phyloP scores from a whole-genome alignment of 2,797 vertebrate species.

The Potorous gilbertii region DNA sequence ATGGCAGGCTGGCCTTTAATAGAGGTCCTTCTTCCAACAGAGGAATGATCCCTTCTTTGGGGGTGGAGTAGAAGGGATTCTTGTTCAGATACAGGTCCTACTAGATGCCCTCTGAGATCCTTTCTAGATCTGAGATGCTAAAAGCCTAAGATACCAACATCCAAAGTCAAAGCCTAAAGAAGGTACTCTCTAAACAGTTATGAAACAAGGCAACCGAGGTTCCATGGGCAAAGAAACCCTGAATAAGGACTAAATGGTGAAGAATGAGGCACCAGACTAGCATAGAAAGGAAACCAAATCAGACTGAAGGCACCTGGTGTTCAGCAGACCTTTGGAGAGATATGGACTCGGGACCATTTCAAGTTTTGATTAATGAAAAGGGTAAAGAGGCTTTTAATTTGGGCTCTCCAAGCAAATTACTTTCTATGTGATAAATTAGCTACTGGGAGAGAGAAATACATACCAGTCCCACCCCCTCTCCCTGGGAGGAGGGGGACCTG shows the following conservation, averaged over 20 bases:
- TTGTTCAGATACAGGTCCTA: neutral
- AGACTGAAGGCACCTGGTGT: neutral
- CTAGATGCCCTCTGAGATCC: neutral
- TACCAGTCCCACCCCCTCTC: conserved; percentile 15
- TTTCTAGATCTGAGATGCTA: neutral
- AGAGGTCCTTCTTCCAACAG: neutral
- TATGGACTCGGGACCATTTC: neutral
- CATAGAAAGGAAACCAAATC: neutral
- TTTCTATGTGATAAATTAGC: conserved; percentile 74
- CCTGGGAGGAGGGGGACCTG: neutral
- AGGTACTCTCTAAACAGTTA: neutral
- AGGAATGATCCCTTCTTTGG: neutral
- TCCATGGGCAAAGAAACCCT: neutral
- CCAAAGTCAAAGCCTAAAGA: neutral
- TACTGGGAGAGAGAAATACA: conserved; percentile 63
- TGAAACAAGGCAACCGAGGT: neutral
- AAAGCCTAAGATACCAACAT: neutral
- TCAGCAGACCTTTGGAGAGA: neutral
- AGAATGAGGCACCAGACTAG: neutral
- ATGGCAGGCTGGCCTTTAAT: neutral
- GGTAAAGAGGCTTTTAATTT: conserved; percentile 76
- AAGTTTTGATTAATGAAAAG: conserved; percentile 74
- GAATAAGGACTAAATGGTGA: neutral
- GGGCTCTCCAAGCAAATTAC: conserved; percentile 70
- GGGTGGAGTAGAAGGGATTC: neutral